phyloP scores from a whole-genome alignment of 2,113 vertebrate species.

The Cyprinodon variegatus region DNA sequence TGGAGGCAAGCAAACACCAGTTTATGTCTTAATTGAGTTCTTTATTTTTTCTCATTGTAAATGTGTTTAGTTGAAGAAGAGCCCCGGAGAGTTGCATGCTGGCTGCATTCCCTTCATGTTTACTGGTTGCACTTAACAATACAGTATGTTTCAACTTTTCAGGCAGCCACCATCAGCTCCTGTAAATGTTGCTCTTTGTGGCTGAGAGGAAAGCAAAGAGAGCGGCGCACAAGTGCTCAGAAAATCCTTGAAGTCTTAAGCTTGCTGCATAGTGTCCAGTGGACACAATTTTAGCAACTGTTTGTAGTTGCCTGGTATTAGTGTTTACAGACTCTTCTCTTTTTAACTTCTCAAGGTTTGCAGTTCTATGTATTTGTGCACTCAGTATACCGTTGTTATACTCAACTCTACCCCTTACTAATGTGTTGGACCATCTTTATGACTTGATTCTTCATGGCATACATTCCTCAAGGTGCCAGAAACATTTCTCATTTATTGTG shows the following conservation, averaged over 20 bases:
- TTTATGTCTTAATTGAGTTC: constrained; percentile 1
- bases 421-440: too few relatives aligned
- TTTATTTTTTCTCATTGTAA: constrained; percentile 6
- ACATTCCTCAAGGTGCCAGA: neutral
- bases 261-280: neutral
- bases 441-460: neutral
- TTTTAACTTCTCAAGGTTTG: constrained; percentile 7
- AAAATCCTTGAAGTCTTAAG: constrained; percentile 42
- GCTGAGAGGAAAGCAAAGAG: constrained; percentile 8
- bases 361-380: neutral
- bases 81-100: constrained; percentile 9
- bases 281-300: constrained; percentile 9
- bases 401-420: constrained; percentile 5
- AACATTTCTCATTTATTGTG: neutral
- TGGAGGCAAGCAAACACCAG: neutral
- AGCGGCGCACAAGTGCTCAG: neutral
- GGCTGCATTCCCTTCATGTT: constrained; percentile 12
- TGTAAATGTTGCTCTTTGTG: constrained; percentile 13
- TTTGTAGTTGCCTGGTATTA: constrained; percentile 7
- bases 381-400: neutral
- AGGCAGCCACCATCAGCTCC: constrained; percentile 5
- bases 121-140: constrained; percentile 13
- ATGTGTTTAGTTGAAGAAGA: constrained; percentile 14
- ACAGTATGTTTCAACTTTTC: constrained; percentile 14
- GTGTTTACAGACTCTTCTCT: constrained; percentile 3